A percentile compares a stretch with the other conserved stretches of the same genome.
Evolutionary conservation across 2,888 invertebrate species (phyloP).

Genomic region (Stenchaetothrips biformis): DNA sequence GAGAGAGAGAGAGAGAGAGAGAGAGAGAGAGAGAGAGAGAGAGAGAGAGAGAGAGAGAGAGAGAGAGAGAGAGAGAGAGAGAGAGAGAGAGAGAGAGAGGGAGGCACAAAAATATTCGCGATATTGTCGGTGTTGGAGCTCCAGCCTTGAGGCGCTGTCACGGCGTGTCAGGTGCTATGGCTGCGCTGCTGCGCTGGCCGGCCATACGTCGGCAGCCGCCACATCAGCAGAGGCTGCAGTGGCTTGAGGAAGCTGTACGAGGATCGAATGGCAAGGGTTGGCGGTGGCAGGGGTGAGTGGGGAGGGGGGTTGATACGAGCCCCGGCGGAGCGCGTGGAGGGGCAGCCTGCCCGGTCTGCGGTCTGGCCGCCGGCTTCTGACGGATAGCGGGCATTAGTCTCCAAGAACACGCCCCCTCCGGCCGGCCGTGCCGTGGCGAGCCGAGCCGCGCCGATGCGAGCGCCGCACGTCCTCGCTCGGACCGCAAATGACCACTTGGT

Average conservation of each 20-base stretch:
- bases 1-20: no score
- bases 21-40: no score
- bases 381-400: slow-evolving; percentile 18
- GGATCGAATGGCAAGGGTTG: slow-evolving; percentile 2
- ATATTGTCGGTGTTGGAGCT: no score
- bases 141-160: no score
- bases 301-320: background rate
- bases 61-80: no score
- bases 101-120: no score
- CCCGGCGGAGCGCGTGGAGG: background rate
- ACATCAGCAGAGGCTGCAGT: background rate
- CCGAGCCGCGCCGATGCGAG: background rate
- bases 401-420: slow-evolving; percentile 11
- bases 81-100: no score
- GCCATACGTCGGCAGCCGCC: no score
- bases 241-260: background rate
- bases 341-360: background rate
- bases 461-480: slow-evolving; percentile 8
- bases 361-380: background rate
- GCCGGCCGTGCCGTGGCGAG: background rate
- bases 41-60: no score
- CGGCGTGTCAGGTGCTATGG: no score
- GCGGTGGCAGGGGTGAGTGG: background rate
- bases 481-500: slow-evolving; percentile 22
- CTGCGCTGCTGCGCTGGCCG: no score